A percentile compares a stretch with the other conserved stretches of the same genome.
phyloP scores from a whole-genome alignment of 2,797 vertebrate species.

The Capromys pilorides region DNA sequence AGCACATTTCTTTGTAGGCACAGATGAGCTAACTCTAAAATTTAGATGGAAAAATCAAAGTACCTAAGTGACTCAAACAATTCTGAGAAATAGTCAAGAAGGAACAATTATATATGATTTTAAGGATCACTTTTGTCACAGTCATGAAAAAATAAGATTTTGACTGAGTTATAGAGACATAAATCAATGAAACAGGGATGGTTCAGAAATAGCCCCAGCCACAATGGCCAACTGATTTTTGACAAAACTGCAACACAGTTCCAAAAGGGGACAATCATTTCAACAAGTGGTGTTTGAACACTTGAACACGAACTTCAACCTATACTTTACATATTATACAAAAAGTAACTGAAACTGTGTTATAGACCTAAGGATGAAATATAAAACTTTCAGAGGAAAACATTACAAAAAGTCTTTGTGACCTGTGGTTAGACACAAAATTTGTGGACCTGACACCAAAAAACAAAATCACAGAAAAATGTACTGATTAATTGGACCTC shows the following conservation, averaged over 20 bases:
- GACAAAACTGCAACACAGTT: not conserved
- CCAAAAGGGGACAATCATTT: not conserved
- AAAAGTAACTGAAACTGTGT: not conserved
- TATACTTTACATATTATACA: not conserved
- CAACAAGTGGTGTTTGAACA: not conserved
- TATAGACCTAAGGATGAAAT: not conserved
- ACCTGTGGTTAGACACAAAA: not conserved
- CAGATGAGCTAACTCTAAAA: not conserved
- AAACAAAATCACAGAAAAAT: conserved; percentile 17
- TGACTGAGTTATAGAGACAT: not conserved
- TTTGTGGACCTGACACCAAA: not conserved
- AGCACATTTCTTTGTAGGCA: not conserved
- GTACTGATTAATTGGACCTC: not conserved
- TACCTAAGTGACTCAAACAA: not conserved
- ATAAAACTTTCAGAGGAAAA: conserved; percentile 5
- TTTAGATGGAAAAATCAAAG: not conserved
- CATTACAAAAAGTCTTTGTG: not conserved
- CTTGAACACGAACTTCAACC: not conserved
- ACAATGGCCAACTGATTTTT: not conserved
- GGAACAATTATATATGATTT: not conserved
- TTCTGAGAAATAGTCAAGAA: not conserved
- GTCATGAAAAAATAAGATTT: not conserved
- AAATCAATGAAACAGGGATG: not conserved
- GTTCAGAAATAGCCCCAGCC: not conserved
- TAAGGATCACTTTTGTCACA: not conserved